Conservation (phyloP, 1,140 invertebrate species). For the Scaptomyza montana region DNA sequence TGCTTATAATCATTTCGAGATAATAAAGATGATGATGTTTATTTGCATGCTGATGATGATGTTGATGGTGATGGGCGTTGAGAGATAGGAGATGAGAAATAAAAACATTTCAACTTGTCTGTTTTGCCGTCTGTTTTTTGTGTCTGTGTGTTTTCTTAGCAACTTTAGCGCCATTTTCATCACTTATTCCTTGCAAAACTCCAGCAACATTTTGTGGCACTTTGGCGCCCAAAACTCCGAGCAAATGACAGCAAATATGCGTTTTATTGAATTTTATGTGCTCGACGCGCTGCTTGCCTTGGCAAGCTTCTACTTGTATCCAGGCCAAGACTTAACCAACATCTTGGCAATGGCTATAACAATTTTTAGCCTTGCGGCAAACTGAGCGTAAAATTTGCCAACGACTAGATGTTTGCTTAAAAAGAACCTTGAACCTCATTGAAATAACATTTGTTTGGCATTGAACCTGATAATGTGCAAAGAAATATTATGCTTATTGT, state of each 20-base stretch:
- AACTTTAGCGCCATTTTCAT: conserved; percentile 66
- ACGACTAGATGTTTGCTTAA: conserved; percentile 45
- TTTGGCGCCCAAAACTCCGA: conserved; percentile 78
- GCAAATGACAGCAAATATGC: conserved; percentile 80
- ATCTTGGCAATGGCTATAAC: conserved; percentile 55
- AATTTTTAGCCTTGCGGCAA: conserved; percentile 42
- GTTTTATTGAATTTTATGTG: conserved; percentile 81
- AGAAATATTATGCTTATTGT: background rate
- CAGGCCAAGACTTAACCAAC: conserved; percentile 23
- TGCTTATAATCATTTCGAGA: conserved; percentile 72
- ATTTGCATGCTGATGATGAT: conserved; percentile 45
- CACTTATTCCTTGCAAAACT: conserved; percentile 40
- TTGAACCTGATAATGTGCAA: conserved; percentile 41
- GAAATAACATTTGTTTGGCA: conserved; percentile 53
- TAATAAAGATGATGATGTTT: conserved; percentile 50
- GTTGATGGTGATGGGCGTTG: conserved; percentile 14
- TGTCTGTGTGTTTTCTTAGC: conserved; percentile 56
- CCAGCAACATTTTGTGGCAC: conserved; percentile 64
- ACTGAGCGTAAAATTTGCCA: conserved; percentile 67
- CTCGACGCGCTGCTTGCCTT: conserved; percentile 42
- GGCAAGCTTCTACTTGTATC: conserved; percentile 34
- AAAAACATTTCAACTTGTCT: conserved; percentile 41
- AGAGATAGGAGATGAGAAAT: conserved; percentile 7
- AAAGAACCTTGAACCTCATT: conserved; percentile 54
- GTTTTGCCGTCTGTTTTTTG: conserved; percentile 21